Evolutionary conservation across 2,888 invertebrate genomes (phyloP), one percentile per base, ranked within the genome.

Genomic region (Ophion obscuratus): DNA sequence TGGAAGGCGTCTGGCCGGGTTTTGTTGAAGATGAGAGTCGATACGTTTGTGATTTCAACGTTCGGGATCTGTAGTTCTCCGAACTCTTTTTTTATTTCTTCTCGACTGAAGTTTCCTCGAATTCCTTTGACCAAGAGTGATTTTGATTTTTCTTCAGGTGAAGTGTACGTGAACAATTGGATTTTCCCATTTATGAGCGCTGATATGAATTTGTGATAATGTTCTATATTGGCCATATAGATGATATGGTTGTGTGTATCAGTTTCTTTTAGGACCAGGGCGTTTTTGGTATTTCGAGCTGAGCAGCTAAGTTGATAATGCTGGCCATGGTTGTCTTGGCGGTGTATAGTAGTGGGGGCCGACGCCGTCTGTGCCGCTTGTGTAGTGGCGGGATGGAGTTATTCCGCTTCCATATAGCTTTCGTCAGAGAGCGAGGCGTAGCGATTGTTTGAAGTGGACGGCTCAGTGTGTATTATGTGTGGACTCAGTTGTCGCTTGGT

Each of bases 111-210:
- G 59, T 74, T n/a, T 0, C 82, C 76, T 10, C 11, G 27, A 14
- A 82, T 70, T 24, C 76, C 76, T 62, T 82, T 82, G 1, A 82
- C 2, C 4, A 82, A 27, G 9, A 76, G 14, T 0, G 67, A 47
- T 66, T 70, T 81, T 1, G 62, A 76, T 40, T 47, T 76, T 14
- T 53, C 44, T 10, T 47, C 14, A 59, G 40, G 76, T 4, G 70
- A 71, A 4, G 62, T 82, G 14, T 67, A 68, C 2, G 76, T 68
- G 62, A 40, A 82, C 36, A 61, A 76, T 47, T 82, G 17, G 11
- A 44, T 40, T 27, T 24, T 11, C 2, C 44, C 47, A 1, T 4
- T 20, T 9, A 20, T 20, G 4, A 62, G 24, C 10, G 62, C 62
- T 6, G 5, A 0, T 24, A n/a, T 66, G 66, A 66, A 31, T 66